Evolutionary conservation across 2,113 vertebrate genomes (phyloP), one percentile per base, ranked within the genome.

Genomic region (Verasper variegatus): DNA sequence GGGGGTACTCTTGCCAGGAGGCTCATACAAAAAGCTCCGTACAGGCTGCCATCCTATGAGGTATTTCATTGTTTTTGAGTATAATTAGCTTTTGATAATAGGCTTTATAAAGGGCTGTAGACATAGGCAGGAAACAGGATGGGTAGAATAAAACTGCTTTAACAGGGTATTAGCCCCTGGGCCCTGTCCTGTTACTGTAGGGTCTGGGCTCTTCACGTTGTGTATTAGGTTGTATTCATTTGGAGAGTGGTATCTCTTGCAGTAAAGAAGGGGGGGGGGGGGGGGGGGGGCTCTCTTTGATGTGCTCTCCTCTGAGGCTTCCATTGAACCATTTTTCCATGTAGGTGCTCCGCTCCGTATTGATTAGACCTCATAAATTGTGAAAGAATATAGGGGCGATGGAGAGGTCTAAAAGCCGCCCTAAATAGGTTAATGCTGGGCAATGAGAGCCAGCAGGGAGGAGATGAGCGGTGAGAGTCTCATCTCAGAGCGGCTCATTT

Each of bases 291-390:
- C 61, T 68, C 49, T 89, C 79, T 91, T 91, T 86, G 81, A 90
- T 88, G 86, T 68, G 68, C 49, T 72, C 67, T 88, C 83, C 84
- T 77, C 71, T 76, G 84, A 0, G 85, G 86, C 86, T 89, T 87
- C 78, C 81, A 55, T 58, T 31, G 51, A 75, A 82, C 75, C 86
- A 82, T 91, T 89, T 76, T 90, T 74, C 91, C 80, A 87, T 88
- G 84, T 85, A 73, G 86, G 81, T 31, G 81, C 90, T 88, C 90
- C 88, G 80, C 90, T 92, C 86, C n/a, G 85, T 94, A 95, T 94
- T 87, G 93, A 95, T 94, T 82, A 82, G 81, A 49, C 69, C 81
- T 94, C 93, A 90, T 92, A 90, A 91, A 92, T 86, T 84, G 89
- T 88, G 92, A 92, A 94, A 92, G 89, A 86, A 86, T 85, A 91